Base-by-base conservation (phyloP, 2,113 vertebrate genomes). In the Microtus richardsoni region DNA sequence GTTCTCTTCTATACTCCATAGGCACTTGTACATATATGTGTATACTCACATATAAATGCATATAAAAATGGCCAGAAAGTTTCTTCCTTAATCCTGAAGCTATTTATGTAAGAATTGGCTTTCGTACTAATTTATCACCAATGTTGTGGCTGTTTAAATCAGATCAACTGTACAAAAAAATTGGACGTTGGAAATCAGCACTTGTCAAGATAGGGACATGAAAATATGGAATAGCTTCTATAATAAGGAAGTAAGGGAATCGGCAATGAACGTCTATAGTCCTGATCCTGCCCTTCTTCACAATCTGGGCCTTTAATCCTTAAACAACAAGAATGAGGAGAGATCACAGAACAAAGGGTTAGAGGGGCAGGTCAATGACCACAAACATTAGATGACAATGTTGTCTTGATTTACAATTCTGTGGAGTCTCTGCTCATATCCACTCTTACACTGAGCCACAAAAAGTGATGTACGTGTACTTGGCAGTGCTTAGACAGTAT, bases 21-120 rank as follows among this genome's bases (percentile, higher is more conserved):
- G 28, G 8, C 41, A 44, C 10, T 22, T 47, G 28, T 9, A 64
- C 5, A 36, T 47, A 47, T 28, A 6, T 21, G 10, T 12, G 54
- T 41, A 2, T 62, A 10, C 39, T 83, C 21, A 70, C 22, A 88
- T 49, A 30, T n/a, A 22, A 49, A 71, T 10, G 80, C 39, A 64
- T 33, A 77, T 64, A 66, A 83, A 41, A 30, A 64, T 30, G 30
- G 41, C 60, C 60, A 66, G 8, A 17, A 74, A 7, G n/a, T 91
- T 70, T 95, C 26, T 91, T 86, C 30, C 21, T 62, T 95, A 89
- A 95, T 94, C 89, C 84, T 68, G 24, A 3, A 93, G 36, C 26
- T 93, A 68, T 26, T 92, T 9, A 4, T 26, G 75, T 33, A 89
- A 88, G 3, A 70, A 66, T 6, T 87, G 54, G 47, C 5, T 75